Conservation (phyloP, 2,888 invertebrate genomes). For the Acleris literana region DNA sequence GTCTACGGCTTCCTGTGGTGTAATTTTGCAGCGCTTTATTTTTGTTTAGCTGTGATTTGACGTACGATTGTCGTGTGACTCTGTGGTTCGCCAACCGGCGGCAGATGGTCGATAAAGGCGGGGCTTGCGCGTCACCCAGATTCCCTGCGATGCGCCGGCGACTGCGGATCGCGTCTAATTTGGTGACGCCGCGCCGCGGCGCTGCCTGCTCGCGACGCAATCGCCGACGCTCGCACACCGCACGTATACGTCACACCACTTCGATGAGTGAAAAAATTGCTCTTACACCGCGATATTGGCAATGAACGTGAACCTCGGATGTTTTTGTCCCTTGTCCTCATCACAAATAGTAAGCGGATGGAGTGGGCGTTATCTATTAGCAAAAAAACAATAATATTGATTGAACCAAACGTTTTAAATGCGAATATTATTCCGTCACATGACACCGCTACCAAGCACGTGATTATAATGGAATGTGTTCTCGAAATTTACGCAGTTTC, state of each 20-base stretch:
- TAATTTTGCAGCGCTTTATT: conserved; percentile 54
- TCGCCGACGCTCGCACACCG: conserved; percentile 49
- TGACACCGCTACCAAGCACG: not conserved
- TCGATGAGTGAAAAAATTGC: conserved; percentile 47
- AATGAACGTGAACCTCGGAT: conserved; percentile 45
- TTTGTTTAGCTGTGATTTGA: conserved; percentile 56
- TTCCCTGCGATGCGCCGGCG: conserved; percentile 54
- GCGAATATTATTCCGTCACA: not conserved
- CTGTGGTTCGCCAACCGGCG: conserved; percentile 58
- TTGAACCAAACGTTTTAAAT: conserved; percentile 12
- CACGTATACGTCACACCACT: conserved; percentile 27
- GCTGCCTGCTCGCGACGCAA: conserved; percentile 51
- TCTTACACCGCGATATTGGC: conserved; percentile 46
- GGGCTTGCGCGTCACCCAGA: conserved; percentile 70
- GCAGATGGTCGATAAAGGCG: conserved; percentile 59
- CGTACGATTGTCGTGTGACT: conserved; percentile 53
- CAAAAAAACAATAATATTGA: conserved; percentile 31
- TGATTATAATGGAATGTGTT: too few relatives aligned
- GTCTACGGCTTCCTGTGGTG: conserved; percentile 44
- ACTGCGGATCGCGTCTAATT: conserved; percentile 71
- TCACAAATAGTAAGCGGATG: conserved; percentile 41
- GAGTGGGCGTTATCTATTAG: conserved; percentile 41
- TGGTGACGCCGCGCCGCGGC: conserved; percentile 69
- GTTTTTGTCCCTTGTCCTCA: conserved; percentile 35
- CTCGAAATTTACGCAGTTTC: too few relatives aligned